Evolutionary conservation across 2,888 invertebrate species (phyloP), one percentile per base, ranked within the genome.

Genomic region (Cerastis rubricosa): DNA sequence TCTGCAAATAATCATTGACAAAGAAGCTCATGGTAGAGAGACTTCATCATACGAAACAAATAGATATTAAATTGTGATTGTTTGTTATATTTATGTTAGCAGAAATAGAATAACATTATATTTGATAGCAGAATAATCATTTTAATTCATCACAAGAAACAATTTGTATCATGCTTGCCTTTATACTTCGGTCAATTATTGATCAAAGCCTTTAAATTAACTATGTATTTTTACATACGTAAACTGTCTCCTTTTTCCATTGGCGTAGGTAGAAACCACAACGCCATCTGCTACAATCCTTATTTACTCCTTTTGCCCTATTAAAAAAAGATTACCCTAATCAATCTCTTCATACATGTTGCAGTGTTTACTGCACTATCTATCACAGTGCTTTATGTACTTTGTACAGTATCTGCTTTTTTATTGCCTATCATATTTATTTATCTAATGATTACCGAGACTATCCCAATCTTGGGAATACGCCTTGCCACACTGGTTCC

Each of bases 381-480:
- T 71, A 22, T 69, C n/a, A 25, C 25, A 64, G 22, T 25, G 43
- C 25, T 59, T 17, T 11, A 25, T 40, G 47, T 11, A 35, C 35
- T 35, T 35, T 35, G 7, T 47, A 25, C 17, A 61, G 45, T 14
- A 54, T 66, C 19, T n/a, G 19, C 29, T 35, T 22, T 49, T 29
- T 47, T 25, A 78, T 17, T 57, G 29, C 4, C 22, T 14, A 9
- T 35, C 35, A 51, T 77, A 51, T 29, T 64, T 77, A 51, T 29
- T 77, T 47, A 70, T 22, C 19, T 63, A 7, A 54, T 45, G 6
- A 2, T 22, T 22, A 22, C 0, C 29, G 19, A 59, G 29, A 35
- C 29, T 29, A 29, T 59, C 8, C 17, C 14, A n/a, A 64, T 43
- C 17, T 4, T 43, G 8, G 14, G 2, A n/a, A 63, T 22, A 63